Conservation (phyloP, 2,113 vertebrate genomes). For the Athene cunicularia region DNA sequence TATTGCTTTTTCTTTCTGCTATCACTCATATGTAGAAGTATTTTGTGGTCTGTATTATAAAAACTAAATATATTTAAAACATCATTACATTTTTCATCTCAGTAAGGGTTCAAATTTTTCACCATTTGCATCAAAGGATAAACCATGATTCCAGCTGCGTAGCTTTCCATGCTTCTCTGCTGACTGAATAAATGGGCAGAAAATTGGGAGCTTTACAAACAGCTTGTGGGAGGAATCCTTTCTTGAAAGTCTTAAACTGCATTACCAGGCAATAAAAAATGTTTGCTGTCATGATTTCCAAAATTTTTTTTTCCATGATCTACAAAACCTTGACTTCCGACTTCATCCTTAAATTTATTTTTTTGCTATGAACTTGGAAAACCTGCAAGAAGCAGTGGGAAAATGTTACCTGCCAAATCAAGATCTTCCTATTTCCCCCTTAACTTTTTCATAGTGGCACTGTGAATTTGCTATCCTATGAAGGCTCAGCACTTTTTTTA, state of each 20-base stretch:
- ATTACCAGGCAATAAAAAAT: not conserved
- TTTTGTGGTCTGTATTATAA: not conserved
- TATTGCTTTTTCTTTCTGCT: not conserved
- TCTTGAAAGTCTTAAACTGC: not conserved
- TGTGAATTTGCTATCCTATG: rapidly evolving
- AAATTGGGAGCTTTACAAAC: not conserved
- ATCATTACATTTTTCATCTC: not conserved
- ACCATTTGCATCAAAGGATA: not conserved
- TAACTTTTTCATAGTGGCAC: not conserved
- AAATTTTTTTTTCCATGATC: not conserved
- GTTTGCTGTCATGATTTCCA: not conserved
- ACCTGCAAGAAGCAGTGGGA: not conserved
- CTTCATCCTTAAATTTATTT: not conserved
- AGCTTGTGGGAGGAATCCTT: not conserved
- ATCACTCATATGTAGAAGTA: not conserved
- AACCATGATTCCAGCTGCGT: not conserved
- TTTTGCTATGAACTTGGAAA: not conserved
- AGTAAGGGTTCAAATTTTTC: not conserved
- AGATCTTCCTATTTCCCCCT: not conserved
- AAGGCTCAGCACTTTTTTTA: not conserved
- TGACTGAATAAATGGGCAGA: not conserved
- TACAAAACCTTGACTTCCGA: not conserved
- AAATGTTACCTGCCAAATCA: not conserved
- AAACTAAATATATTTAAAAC: not conserved
- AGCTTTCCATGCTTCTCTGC: not conserved